Percentiles rank a stretch among this genome's conserved stretches.
These are phyloP conservation scores for Mareca strepera DNA, from an alignment of 2,797 vertebrate genomes.

Conservation along the genomic window DNA sequence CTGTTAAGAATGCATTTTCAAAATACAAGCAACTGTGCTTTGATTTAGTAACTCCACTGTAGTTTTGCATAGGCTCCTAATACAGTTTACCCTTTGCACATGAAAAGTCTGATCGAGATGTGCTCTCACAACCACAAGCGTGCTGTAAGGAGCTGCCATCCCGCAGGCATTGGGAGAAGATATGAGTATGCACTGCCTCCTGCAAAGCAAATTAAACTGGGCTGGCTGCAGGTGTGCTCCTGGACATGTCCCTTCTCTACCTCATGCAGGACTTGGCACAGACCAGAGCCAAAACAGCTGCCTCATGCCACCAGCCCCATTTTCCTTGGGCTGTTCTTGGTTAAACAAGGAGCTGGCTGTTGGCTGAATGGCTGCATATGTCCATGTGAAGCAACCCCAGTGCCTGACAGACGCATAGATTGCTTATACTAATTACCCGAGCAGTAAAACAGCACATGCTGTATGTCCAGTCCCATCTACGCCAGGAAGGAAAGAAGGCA, in stretches of 20 bases:
- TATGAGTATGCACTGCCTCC: not conserved
- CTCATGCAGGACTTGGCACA: not conserved
- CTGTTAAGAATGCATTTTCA: not conserved
- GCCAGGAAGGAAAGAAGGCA: not conserved
- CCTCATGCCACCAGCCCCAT: not conserved
- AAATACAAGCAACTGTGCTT: not conserved
- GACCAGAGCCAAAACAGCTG: not conserved
- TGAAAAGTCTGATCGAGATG: not conserved
- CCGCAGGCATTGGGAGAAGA: not conserved
- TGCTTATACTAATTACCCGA: not conserved
- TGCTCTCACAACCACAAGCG: fast-evolving
- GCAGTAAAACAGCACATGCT: not conserved
- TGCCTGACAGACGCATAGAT: not conserved
- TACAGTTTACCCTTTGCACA: not conserved
- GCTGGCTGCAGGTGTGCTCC: not conserved
- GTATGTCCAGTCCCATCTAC: fast-evolving
- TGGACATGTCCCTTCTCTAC: not conserved
- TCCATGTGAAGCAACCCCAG: not conserved
- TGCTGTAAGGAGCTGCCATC: not conserved
- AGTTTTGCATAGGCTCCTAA: not conserved
- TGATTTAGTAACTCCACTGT: not conserved
- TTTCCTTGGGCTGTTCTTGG: not conserved
- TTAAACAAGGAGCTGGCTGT: not conserved
- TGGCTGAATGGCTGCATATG: fast-evolving
- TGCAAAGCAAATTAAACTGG: not conserved